Percentiles rank a stretch among this genome's conserved stretches.
These are phyloP conservation scores for Atta cephalotes DNA, from an alignment of 1,140 invertebrate genomes.

Conservation along the genomic window DNA sequence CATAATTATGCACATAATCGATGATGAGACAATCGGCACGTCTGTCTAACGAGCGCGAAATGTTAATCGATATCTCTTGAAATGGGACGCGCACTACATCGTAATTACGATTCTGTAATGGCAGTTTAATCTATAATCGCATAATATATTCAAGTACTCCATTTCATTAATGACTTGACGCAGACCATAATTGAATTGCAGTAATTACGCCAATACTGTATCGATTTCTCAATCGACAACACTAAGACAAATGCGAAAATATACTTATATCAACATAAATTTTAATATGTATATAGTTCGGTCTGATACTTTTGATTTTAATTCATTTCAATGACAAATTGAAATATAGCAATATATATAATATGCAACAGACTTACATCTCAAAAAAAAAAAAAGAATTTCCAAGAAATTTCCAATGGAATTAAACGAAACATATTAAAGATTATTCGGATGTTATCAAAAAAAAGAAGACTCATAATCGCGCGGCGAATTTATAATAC, in stretches of 20 bases:
- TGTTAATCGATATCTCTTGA: constrained; percentile 49
- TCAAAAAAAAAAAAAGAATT: neutral
- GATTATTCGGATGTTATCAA: neutral
- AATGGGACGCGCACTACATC: constrained; percentile 31
- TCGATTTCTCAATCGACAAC: constrained; percentile 11
- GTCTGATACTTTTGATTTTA: neutral
- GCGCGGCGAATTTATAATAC: neutral
- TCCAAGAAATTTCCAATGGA: neutral
- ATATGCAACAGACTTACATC: neutral
- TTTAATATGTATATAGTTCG: neutral
- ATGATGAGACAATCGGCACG: constrained; percentile 6
- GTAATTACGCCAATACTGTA: constrained; percentile 3
- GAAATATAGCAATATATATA: neutral
- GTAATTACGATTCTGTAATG: constrained; percentile 28
- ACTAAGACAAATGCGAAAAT: neutral
- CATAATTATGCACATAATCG: constrained; percentile 27
- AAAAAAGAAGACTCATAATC: neutral
- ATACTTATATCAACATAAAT: neutral
- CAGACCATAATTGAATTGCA: constrained; percentile 36
- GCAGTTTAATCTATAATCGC: constrained; percentile 54
- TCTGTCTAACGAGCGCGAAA: constrained; percentile 32
- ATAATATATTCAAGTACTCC: constrained; percentile 36
- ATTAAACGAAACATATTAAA: constrained; percentile 11
- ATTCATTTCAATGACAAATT: neutral
- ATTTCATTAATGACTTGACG: constrained; percentile 45